phyloP scores from a whole-genome alignment of 2,888 invertebrate species.

The Lithosia quadra region DNA sequence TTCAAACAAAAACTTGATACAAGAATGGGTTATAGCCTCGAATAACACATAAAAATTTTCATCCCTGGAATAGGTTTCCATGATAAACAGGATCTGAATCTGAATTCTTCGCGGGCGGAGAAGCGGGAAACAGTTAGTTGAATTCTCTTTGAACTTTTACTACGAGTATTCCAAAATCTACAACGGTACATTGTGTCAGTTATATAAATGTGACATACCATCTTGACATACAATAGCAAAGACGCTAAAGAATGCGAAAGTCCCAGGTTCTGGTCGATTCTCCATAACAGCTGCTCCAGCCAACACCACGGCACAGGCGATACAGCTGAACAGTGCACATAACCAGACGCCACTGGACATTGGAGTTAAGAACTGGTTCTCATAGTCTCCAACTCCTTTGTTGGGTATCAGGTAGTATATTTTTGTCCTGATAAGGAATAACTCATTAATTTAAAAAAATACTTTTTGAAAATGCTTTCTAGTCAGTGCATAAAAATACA shows the following conservation, averaged over 20 bases:
- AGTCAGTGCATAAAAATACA: too few species aligned
- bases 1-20: too few species aligned
- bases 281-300: conserved; percentile 69
- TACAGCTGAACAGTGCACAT: conserved; percentile 61
- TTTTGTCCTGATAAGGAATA: conserved; percentile 65
- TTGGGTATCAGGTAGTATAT: conserved; percentile 78
- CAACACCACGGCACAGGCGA: conserved; percentile 69
- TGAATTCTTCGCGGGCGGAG: too few species aligned
- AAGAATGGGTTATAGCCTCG: too few species aligned
- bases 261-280: conserved; percentile 58
- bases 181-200: neutral
- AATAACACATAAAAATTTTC: too few species aligned
- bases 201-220: conserved; percentile 54
- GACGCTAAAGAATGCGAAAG: conserved; percentile 73
- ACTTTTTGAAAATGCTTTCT: too few species aligned
- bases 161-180: neutral
- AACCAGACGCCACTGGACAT: conserved; percentile 80
- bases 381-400: conserved; percentile 75
- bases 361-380: conserved; percentile 81
- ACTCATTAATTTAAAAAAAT: too few species aligned
- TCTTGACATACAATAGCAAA: conserved; percentile 78
- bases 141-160: too few species aligned
- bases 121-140: too few species aligned
- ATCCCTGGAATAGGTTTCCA: too few species aligned
- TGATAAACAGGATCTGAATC: too few species aligned